phyloP scores from a whole-genome alignment of 2,113 vertebrate species.

The Xyrauchen texanus region DNA sequence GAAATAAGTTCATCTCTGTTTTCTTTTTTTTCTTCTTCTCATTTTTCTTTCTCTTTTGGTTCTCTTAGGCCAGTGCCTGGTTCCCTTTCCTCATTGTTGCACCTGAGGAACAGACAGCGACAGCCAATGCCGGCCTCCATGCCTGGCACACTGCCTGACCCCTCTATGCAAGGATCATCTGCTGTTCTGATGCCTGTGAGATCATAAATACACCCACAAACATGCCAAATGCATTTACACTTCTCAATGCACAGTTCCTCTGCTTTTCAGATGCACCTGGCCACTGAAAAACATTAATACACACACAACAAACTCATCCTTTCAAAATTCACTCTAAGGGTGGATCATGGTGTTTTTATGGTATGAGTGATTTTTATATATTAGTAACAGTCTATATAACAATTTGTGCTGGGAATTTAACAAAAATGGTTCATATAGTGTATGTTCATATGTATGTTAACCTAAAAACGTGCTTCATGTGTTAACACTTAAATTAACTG shows the following conservation, averaged over 20 bases:
- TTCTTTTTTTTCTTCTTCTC: constrained; percentile 18
- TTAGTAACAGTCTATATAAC: too few species aligned
- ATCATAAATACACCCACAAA: constrained; percentile 54
- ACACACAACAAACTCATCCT: neutral
- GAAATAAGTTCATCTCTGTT: neutral
- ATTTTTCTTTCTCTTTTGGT: constrained; percentile 11
- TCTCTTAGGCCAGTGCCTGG: constrained; percentile 90
- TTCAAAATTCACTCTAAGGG: neutral
- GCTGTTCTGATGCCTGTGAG: constrained; percentile 98
- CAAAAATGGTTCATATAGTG: too few species aligned
- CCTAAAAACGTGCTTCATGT: too few species aligned
- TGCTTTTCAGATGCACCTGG: too few species aligned
- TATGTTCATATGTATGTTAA: too few species aligned
- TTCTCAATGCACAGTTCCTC: neutral
- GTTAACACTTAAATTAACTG: too few species aligned
- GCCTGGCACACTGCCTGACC: constrained; percentile 97
- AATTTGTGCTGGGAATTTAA: too few species aligned
- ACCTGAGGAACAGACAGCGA: constrained; percentile 97
- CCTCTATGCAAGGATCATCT: constrained; percentile 96
- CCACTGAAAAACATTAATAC: neutral
- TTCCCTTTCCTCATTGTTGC: constrained; percentile 95
- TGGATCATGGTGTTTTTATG: too few species aligned
- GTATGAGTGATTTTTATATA: too few species aligned
- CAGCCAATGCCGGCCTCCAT: constrained; percentile 99
- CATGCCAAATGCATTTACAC: constrained; percentile 27